Base-by-base conservation (phyloP, 2,113 vertebrate species). In the Centrocercus urophasianus region DNA sequence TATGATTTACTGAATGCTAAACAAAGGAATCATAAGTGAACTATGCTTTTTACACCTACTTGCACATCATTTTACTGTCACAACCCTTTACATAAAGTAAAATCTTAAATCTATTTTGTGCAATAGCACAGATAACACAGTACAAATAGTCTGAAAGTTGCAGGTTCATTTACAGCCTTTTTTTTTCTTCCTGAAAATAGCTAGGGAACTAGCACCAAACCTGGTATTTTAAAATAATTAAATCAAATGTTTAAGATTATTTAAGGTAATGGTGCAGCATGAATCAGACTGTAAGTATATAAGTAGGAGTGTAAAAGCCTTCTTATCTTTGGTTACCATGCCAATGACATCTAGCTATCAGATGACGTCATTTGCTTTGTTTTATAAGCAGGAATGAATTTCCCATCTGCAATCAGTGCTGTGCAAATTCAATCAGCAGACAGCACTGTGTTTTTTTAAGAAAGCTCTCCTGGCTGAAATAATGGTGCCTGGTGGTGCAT, bases 321-420 rank as follows among this genome's bases (percentile, higher is more conserved):
- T 70, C 96, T 97, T 96, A 96, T 96, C 95, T 97, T 86, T 86
- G 85, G 95, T 97, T 98, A 79, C 97, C 93, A 96, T 97, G 97
- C 89, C 96, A 96, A 81, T 97, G 95, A 96, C 56, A 52, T 96
- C 91, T 95, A 95, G 73, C 88, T 66, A 82, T 57, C 56, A 34
- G 64, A 20, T 95, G 93, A 97, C 50, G 59, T 96, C 78, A 91
- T 36, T 81, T 76, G n/a, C 79, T 95, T 93, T 96, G 72, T 72
- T 96, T 97, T 96, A 97, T 97, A 97, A 97, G 95, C 89, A 90
- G 93, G 86, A 87, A 89, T 20, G 22, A 94, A 38, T 89, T 67
- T 43, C 65, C 43, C 42, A 79, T 27, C 79, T 90, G 71, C 65
- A 91, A 83, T 70, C 94, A 95, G 63, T 88, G 82, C 83, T 90